Conservation (phyloP, 2,113 vertebrate species). For the Malaclemys terrapin region DNA sequence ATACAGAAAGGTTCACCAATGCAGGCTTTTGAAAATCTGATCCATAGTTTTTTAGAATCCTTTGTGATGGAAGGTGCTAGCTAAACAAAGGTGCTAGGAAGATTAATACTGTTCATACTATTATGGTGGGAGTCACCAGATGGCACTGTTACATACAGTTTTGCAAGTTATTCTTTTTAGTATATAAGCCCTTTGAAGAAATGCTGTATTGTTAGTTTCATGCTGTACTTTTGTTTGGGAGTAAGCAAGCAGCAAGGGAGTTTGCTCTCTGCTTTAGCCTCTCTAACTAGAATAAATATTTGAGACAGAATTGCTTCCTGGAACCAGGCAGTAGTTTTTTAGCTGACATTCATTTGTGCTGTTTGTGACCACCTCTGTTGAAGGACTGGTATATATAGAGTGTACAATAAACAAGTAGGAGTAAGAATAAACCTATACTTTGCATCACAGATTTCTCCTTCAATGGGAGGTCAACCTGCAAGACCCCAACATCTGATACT, state of each 20-base stretch:
- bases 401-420: not conserved
- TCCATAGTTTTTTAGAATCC: not conserved
- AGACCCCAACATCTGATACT: not conserved
- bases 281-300: constrained; percentile 15
- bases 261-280: not conserved
- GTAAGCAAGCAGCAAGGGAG: not conserved
- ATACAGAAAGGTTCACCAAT: not conserved
- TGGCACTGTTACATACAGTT: not conserved
- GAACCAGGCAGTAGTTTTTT: not conserved
- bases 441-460: constrained; percentile 26
- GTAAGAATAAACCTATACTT: not conserved
- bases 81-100: constrained; percentile 1
- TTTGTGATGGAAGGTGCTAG: not conserved
- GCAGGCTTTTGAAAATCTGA: not conserved
- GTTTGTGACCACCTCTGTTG: not conserved
- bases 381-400: not conserved
- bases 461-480: constrained; percentile 26
- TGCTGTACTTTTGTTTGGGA: rapidly evolving
- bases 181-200: not conserved
- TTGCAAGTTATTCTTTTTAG: not conserved
- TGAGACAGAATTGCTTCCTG: constrained; percentile 21
- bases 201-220: not conserved
- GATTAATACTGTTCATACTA: not conserved
- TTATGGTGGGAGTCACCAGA: not conserved
- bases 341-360: not conserved